Conservation (phyloP, 2,113 vertebrate species). For the Oncorhynchus masou region DNA sequence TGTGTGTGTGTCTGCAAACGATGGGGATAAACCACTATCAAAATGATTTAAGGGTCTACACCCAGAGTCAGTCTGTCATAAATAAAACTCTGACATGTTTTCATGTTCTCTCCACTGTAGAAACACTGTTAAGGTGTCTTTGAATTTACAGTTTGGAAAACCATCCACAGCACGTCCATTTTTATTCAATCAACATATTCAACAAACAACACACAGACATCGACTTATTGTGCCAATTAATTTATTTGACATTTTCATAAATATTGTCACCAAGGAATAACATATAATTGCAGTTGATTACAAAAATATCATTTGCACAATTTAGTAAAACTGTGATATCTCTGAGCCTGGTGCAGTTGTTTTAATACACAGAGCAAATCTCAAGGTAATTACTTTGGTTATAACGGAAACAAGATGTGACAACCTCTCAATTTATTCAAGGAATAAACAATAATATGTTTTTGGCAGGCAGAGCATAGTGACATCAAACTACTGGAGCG, state of each 20-base stretch:
- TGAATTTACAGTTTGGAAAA: slow-evolving; percentile 4
- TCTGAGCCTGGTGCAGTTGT: slow-evolving; percentile 35
- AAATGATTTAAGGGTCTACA: slow-evolving; percentile 39
- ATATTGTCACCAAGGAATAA: slow-evolving; percentile 34
- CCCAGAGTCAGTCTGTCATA: slow-evolving; percentile 16
- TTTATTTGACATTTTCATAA: background rate
- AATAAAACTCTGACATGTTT: slow-evolving; percentile 16
- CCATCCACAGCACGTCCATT: slow-evolving; percentile 1
- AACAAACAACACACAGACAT: background rate
- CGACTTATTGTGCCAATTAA: background rate
- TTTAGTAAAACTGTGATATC: slow-evolving; percentile 18
- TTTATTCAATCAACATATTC: slow-evolving; percentile 12
- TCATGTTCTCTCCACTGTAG: background rate
- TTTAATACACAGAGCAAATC: slow-evolving; percentile 60
- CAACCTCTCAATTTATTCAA: slow-evolving; percentile 2
- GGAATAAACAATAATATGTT: slow-evolving; percentile 25
- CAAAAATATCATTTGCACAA: slow-evolving; percentile 39
- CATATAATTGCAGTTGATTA: slow-evolving; percentile 12
- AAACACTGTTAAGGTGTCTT: background rate
- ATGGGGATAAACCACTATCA: slow-evolving; percentile 28
- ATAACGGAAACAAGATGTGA: slow-evolving; percentile 27
- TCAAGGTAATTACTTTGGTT: slow-evolving; percentile 59
- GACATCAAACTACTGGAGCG: slow-evolving; percentile 4
- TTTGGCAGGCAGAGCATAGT: background rate
- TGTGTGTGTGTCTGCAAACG: background rate